Conservation (phyloP, 2,888 invertebrate species). For the Emmelina monodactyla region DNA sequence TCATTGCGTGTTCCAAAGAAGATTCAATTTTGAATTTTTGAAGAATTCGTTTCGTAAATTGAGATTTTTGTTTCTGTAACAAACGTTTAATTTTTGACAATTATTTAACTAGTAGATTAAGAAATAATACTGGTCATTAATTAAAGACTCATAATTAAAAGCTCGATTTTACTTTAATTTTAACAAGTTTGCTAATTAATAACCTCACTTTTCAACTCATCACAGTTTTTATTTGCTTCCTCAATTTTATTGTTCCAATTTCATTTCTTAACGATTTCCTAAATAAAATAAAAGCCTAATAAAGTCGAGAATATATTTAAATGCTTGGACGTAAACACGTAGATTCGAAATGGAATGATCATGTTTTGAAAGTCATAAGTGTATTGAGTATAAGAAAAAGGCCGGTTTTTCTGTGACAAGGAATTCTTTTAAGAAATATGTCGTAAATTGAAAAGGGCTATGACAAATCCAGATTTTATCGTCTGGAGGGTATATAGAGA, state of each 20-base stretch:
- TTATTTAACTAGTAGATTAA: neutral
- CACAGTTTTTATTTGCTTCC: conserved; percentile 23
- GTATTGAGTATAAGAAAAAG: conserved; percentile 47
- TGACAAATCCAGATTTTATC: conserved; percentile 46
- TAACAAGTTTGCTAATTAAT: conserved; percentile 21
- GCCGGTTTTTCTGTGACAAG: conserved; percentile 34
- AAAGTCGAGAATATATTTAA: conserved; percentile 43
- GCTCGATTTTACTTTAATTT: conserved; percentile 3
- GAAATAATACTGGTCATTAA: neutral
- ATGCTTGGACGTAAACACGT: conserved; percentile 22
- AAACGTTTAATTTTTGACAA: neutral
- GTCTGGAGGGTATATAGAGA: conserved; percentile 36
- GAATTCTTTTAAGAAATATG: conserved; percentile 39
- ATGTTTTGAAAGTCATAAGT: conserved; percentile 52
- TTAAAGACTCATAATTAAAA: neutral
- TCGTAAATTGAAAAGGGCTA: conserved; percentile 42
- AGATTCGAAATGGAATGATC: conserved; percentile 48
- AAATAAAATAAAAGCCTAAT: conserved; percentile 42
- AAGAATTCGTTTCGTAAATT: too few species aligned
- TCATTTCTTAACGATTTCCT: conserved; percentile 15
- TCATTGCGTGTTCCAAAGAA: too few species aligned
- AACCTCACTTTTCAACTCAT: too few species aligned
- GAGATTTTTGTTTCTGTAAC: too few species aligned
- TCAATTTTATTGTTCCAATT: conserved; percentile 23
- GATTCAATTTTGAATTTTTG: too few species aligned